Conservation (phyloP, 2,888 invertebrate species). For the Mesochorus sp. region DNA sequence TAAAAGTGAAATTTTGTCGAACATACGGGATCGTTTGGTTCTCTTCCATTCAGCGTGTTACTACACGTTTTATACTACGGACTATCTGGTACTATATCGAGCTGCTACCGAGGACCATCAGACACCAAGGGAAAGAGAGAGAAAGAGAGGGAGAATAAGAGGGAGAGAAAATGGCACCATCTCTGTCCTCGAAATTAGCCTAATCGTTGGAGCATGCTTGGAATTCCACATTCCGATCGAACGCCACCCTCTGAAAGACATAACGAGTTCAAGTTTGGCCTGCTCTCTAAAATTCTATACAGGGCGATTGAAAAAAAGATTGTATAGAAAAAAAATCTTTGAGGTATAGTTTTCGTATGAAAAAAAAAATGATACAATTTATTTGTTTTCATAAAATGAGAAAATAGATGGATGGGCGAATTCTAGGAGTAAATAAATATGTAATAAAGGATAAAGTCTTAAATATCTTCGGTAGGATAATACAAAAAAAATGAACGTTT, state of each 20-base stretch:
- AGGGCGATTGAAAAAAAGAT: no score
- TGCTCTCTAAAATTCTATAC: no score
- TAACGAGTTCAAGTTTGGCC: constrained; percentile 56
- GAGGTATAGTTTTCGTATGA: no score
- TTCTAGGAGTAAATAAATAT: no score
- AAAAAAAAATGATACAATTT: no score
- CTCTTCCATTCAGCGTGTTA: constrained; percentile 13
- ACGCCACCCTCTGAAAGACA: constrained; percentile 7
- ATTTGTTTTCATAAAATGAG: no score
- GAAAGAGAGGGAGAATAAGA: background rate
- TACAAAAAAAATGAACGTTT: no score
- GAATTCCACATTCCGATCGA: constrained; percentile 40
- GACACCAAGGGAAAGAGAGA: background rate
- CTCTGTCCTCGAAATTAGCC: constrained; percentile 53
- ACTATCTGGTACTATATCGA: constrained; percentile 8
- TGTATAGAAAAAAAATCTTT: no score
- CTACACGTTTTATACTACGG: constrained; percentile 17
- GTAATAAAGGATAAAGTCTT: no score
- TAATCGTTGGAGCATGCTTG: constrained; percentile 57
- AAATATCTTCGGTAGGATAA: no score
- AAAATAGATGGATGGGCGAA: no score
- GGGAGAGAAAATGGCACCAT: constrained; percentile 24
- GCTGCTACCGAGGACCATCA: background rate
- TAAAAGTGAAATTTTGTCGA: constrained; percentile 43
- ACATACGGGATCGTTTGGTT: constrained; percentile 8